These are phyloP conservation scores for Daphoenositta chrysoptera DNA, from an alignment of 2,113 vertebrate genomes.

Conservation along the genomic window DNA sequence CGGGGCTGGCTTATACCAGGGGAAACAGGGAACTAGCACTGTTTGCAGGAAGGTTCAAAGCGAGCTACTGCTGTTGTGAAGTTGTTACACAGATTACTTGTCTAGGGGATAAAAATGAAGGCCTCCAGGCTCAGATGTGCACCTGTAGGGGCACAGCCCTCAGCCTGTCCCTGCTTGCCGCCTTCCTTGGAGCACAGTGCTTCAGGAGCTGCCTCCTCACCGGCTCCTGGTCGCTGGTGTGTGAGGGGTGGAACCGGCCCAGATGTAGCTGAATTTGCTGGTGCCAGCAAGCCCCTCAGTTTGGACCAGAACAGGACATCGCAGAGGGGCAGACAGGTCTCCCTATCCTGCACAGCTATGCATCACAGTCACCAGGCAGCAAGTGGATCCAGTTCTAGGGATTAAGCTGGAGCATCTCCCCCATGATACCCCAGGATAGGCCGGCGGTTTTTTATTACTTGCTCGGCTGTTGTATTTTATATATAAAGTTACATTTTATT, in stretches of 20 bases:
- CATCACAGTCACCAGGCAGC: fast-evolving
- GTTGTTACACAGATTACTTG: not conserved
- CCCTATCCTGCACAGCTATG: not conserved
- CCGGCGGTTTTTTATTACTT: not conserved
- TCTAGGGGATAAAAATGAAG: not conserved
- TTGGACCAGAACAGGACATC: not conserved
- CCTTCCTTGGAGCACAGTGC: fast-evolving
- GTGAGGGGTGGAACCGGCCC: not conserved
- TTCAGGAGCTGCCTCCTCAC: not conserved
- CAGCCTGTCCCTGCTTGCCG: not conserved
- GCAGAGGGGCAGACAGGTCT: not conserved
- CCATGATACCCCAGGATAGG: not conserved
- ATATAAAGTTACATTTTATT: not conserved
- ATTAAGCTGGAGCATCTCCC: not conserved
- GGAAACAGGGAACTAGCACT: not conserved
- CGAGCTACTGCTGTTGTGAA: not conserved
- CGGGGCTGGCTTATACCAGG: not conserved
- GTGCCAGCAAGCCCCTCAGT: not conserved
- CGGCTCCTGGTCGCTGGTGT: fast-evolving
- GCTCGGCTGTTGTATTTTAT: not conserved
- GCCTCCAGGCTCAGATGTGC: fast-evolving
- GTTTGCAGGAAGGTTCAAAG: not conserved
- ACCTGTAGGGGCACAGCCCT: not conserved
- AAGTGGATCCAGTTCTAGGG: not conserved
- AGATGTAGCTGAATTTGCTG: not conserved